These are phyloP conservation scores for Orthonychiurus folsomi DNA, from an alignment of 2,888 invertebrate species.

Conservation along the genomic window DNA sequence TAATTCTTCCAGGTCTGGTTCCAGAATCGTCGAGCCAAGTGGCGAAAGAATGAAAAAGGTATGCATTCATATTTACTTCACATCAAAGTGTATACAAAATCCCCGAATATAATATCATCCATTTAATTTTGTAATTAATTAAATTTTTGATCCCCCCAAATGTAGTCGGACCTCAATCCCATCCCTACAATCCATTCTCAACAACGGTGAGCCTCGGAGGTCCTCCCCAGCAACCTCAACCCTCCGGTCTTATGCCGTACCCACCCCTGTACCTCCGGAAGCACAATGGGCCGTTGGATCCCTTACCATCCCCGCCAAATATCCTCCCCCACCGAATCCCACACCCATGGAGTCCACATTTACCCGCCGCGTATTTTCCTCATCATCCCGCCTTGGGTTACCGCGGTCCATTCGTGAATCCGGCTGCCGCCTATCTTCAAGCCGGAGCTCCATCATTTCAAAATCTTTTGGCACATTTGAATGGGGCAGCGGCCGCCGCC, in stretches of 20 bases:
- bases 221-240: conserved; percentile 56
- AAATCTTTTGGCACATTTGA: conserved; percentile 65
- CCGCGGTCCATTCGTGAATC: conserved; percentile 43
- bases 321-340: conserved; percentile 33
- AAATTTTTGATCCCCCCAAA: conserved; percentile 25
- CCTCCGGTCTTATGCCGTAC: conserved; percentile 66
- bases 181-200: conserved; percentile 75
- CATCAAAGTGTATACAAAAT: not conserved
- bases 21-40: conserved; percentile 83
- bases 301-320: conserved; percentile 26
- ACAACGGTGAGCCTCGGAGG: conserved; percentile 50
- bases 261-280: conserved; percentile 61
- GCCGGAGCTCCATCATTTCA: conserved; percentile 63
- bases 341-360: conserved; percentile 45
- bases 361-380: conserved; percentile 48
- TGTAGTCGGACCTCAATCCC: conserved; percentile 82
- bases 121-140: not conserved
- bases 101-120: not conserved
- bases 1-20: conserved; percentile 74
- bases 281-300: conserved; percentile 26
- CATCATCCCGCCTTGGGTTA: conserved; percentile 25
- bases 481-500: conserved; percentile 38
- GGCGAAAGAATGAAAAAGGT: conserved; percentile 87
- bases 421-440: conserved; percentile 56
- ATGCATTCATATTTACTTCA: too few relatives aligned